Base-by-base conservation (phyloP, 1,140 invertebrate species). In the Battus philenor region DNA sequence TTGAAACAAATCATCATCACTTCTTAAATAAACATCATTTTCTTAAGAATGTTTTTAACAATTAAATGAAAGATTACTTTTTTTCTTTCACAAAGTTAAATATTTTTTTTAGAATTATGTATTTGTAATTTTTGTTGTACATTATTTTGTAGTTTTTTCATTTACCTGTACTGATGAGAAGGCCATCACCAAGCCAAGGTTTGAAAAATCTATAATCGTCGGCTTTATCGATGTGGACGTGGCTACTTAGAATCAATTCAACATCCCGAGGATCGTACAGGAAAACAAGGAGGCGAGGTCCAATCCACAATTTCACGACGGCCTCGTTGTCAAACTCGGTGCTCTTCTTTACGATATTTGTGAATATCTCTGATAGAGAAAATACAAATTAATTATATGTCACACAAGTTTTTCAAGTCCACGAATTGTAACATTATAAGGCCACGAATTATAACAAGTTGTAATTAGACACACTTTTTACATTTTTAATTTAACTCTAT, bases 161-260 rank as follows among this genome's bases (percentile, higher is more conserved):
- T 69, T 82, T 80, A 93, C 92, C 93, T 55, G 90, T 90, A 49
- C 90, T 92, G 50, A 93, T 92, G n/a, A 93, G 88, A 0, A 93
- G 89, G 44, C 92, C 92, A 53, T 93, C 88, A 65, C 92, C 92
- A 8, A 93, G 88, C 92, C 92, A 93, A 1, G 92, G 92, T 54
- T 92, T 87, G 75, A 93, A 93, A 77, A 92, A 91, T 52, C 86
- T 87, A 71, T 93, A 93, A 54, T 93, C 92, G 8, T 86, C 73
- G 4, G 91, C 90, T 75, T 93, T 93, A 73, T 93, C 91, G 31
- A 93, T 91, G 73, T 92, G 90, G 2, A 93, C 91, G 49, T 93
- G 89, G 57, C 92, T 93, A 59, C 91, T 91, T 0, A 93, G 81
- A 41, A 93, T 90, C 5, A 93, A 76, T 65, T 94, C 93, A 8